phyloP scores from a whole-genome alignment of 1,140 invertebrate species.

The Zophobas atratus region DNA sequence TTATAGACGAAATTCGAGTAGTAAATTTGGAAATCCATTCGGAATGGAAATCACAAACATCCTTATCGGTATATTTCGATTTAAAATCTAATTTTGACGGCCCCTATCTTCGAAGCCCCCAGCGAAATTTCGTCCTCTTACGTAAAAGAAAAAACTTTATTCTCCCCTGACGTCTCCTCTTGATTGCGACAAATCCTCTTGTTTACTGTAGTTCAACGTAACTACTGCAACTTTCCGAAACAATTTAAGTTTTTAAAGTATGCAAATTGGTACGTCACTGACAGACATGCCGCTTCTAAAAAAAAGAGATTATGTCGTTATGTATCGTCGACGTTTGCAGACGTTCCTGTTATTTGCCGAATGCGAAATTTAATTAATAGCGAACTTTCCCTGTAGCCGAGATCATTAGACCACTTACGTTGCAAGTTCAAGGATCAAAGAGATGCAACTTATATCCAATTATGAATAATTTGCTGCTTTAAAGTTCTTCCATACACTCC shows the following conservation, averaged over 20 bases:
- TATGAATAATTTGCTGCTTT: too few species aligned
- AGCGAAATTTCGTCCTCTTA: constrained; percentile 44
- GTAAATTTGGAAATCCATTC: constrained; percentile 41
- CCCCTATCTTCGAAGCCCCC: constrained; percentile 45
- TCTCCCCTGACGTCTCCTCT: constrained; percentile 30
- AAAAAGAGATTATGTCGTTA: constrained; percentile 31
- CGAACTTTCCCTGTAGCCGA: too few species aligned
- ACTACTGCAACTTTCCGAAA: constrained; percentile 43
- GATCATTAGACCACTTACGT: too few species aligned
- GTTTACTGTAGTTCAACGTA: constrained; percentile 38
- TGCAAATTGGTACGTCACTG: constrained; percentile 38
- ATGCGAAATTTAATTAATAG: too few species aligned
- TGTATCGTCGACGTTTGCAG: not conserved
- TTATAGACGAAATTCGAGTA: constrained; percentile 34
- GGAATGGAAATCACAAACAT: constrained; percentile 52
- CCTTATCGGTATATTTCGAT: constrained; percentile 50
- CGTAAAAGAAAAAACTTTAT: constrained; percentile 41
- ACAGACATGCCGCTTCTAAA: constrained; percentile 12
- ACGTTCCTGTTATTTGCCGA: not conserved
- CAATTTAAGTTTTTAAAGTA: constrained; percentile 43
- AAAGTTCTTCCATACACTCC: too few species aligned
- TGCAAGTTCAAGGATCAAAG: too few species aligned
- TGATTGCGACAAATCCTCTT: constrained; percentile 42
- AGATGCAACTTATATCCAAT: too few species aligned
- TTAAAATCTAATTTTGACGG: constrained; percentile 51